Evolutionary conservation across 2,113 vertebrate genomes (phyloP).

Genomic region (Phyllostomus discolor): DNA sequence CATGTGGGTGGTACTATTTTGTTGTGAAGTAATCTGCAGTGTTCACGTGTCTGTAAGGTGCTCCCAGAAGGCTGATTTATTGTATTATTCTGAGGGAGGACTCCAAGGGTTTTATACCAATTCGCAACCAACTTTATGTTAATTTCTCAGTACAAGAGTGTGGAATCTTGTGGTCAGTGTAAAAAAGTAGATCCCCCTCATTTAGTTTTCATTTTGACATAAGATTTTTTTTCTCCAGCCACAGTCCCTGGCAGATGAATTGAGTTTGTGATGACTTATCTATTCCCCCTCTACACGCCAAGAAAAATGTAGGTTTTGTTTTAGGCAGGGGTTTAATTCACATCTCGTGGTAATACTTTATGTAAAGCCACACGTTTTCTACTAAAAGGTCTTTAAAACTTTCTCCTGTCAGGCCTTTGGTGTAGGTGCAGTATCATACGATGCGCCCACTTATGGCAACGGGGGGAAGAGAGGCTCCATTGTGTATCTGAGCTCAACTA

Average conservation of each 20-base stretch:
- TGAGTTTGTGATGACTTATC: background rate
- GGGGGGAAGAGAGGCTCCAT: background rate
- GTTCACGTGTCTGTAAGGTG: background rate
- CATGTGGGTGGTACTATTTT: background rate
- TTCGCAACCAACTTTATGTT: background rate
- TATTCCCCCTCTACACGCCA: background rate
- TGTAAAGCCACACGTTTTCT: background rate
- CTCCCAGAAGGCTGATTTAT: background rate
- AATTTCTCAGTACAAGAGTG: background rate
- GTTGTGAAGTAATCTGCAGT: background rate
- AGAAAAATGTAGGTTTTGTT: background rate
- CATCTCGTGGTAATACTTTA: background rate
- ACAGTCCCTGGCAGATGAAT: background rate
- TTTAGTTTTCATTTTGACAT: background rate
- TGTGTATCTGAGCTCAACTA: background rate
- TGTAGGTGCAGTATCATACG: background rate
- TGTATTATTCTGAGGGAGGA: background rate
- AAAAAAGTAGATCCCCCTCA: background rate
- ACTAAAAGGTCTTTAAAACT: background rate
- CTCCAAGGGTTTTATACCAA: background rate
- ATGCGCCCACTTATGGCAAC: background rate
- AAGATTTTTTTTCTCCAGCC: background rate
- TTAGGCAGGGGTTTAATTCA: background rate
- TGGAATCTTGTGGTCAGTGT: background rate
- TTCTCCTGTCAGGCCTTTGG: background rate